Conservation (phyloP, 2,113 vertebrate species). For the Clarias magur region DNA sequence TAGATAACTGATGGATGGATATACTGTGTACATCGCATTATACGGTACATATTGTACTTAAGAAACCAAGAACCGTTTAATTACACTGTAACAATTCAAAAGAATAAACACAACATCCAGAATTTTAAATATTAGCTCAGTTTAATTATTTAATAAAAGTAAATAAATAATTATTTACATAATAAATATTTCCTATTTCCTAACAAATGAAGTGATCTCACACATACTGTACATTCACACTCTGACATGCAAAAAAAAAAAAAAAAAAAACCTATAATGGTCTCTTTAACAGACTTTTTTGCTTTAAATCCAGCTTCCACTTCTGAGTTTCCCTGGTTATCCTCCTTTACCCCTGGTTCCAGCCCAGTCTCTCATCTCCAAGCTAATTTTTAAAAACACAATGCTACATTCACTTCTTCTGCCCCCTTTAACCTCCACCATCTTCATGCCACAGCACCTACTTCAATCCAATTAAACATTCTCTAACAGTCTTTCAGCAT, state of each 20-base stretch:
- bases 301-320: conserved; percentile 15
- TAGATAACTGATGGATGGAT: too few relatives aligned
- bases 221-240: conserved; percentile 15
- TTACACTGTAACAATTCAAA: not conserved
- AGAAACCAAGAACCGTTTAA: not conserved
- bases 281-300: conserved; percentile 31
- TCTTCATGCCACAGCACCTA: not conserved
- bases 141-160: conserved; percentile 79
- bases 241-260: conserved; percentile 20
- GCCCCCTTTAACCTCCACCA: conserved; percentile 4
- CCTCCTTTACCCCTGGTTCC: conserved; percentile 66
- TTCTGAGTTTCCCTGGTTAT: not conserved
- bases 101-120: not conserved
- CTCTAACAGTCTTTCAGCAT: conserved; percentile 6
- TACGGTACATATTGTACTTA: not conserved
- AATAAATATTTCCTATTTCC: conserved; percentile 85
- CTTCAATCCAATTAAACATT: not conserved
- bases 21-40: not conserved
- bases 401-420: conserved; percentile 69
- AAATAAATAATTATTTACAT: conserved; percentile 93
- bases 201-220: conserved; percentile 45
- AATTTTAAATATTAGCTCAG: not conserved
- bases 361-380: conserved; percentile 75
- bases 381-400: conserved; percentile 19
- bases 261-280: conserved; percentile 15